phyloP scores from a whole-genome alignment of 2,113 vertebrate genomes.

The Pontoporia blainvillei region DNA sequence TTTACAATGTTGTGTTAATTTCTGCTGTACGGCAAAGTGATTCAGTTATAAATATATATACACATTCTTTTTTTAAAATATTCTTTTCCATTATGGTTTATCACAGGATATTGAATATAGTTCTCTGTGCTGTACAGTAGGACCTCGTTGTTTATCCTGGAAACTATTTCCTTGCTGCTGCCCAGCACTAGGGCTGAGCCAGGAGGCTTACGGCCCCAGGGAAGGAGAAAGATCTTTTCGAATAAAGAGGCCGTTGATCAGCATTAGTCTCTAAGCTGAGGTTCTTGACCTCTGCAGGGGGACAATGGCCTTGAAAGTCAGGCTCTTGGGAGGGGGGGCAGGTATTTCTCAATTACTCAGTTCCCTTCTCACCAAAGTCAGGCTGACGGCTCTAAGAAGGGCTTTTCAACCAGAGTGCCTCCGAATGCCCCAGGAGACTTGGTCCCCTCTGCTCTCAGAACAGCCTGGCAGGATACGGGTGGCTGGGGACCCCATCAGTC shows the following conservation, averaged over 20 bases:
- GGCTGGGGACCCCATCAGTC: not conserved
- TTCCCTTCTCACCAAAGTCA: not conserved
- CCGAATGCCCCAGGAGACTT: not conserved
- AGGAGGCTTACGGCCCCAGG: not conserved
- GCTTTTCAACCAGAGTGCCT: not conserved
- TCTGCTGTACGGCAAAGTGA: not conserved
- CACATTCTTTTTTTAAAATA: not conserved
- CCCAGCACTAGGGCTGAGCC: not conserved
- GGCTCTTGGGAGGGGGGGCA: not conserved
- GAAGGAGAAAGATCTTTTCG: not conserved
- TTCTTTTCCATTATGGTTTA: not conserved
- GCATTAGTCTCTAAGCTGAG: not conserved
- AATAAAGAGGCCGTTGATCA: constrained; percentile 48
- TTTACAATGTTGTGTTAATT: not conserved
- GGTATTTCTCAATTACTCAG: not conserved
- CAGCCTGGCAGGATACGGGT: not conserved
- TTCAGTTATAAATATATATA: not conserved
- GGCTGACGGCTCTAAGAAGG: not conserved
- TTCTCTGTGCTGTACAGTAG: not conserved
- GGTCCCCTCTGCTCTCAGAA: not conserved
- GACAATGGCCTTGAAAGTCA: not conserved
- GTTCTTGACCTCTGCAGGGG: not conserved
- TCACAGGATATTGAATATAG: not conserved
- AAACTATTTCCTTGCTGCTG: not conserved
- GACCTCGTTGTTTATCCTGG: not conserved